Evolutionary conservation across 1,140 invertebrate genomes (phyloP), one percentile per base, ranked within the genome.

Genomic region (Drosophila tani): DNA sequence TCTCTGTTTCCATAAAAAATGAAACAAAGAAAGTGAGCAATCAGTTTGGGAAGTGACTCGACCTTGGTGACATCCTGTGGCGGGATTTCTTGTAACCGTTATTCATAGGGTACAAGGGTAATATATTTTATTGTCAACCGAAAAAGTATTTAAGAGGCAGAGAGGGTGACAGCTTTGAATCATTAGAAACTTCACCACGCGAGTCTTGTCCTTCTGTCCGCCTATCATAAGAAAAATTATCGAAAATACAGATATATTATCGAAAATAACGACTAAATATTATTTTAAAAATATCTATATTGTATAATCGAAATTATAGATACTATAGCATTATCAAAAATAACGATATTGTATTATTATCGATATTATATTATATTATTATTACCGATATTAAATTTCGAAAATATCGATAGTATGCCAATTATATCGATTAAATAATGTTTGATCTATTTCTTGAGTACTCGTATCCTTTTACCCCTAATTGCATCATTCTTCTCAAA

Each of bases 21-120:
- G 59, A 78, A 84, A 81, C 74, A 84, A 81, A 82, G 49, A 68
- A 71, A 56, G 49, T 49, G 45, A 49, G 38, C 29, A 35, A 43
- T 51, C 41, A 24, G n/a, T 17, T 6, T 1, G 32, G 11, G 3
- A 60, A 45, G 35, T 9, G 19, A 40, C 27, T 14, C 27, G 45
- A 51, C n/a, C 11, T 17, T 1, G 0, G 5, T 17, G 5, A 14
- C 24, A 35, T 60, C 66, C 69, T 68, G 12, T 27, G 9, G 6
- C 3, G 2, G 50, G 5, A 12, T 15, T 51, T 32, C 11, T 7
- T 32, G 3, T 12, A 7, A 0, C 8, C 1, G 12, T 11, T 35
- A 12, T 15, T 6, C 19, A 24, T 27, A 9, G 8, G 2, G n/a
- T 43, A 8, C 3, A 8, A 8, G 41, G 41, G 41, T 17, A 17